Percentiles rank a stretch among this genome's conserved stretches.
phyloP scores from a whole-genome alignment of 2,113 vertebrate species.

The Gadus macrocephalus region DNA sequence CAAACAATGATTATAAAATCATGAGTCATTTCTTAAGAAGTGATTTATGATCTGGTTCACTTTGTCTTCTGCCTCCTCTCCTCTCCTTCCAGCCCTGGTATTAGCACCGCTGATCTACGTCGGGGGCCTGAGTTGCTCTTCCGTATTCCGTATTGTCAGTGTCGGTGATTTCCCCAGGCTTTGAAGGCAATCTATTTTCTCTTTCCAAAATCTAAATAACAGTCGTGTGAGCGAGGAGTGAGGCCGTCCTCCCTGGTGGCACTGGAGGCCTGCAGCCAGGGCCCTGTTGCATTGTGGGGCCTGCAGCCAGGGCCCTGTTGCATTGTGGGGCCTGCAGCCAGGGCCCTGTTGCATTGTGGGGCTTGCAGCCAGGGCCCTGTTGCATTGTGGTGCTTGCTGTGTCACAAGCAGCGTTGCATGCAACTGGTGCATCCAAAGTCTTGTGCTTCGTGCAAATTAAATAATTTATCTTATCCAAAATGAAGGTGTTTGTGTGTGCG shows the following conservation, averaged over 20 bases:
- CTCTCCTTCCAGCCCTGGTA: not conserved
- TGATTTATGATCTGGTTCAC: too few relatives aligned
- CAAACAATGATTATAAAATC: too few relatives aligned
- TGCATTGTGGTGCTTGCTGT: too few relatives aligned
- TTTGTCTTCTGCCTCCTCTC: not conserved
- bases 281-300: too few relatives aligned
- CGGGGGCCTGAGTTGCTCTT: not conserved
- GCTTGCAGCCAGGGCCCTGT: too few relatives aligned
- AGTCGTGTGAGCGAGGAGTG: too few relatives aligned
- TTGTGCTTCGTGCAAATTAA: slow-evolving; percentile 28
- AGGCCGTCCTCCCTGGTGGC: too few relatives aligned
- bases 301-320: too few relatives aligned
- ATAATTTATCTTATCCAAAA: slow-evolving; percentile 15
- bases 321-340: too few relatives aligned
- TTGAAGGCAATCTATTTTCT: not conserved
- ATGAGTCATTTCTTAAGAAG: too few relatives aligned
- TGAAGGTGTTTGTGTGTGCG: slow-evolving; percentile 10
- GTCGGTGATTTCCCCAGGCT: slow-evolving; percentile 5
- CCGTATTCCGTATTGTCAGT: not conserved
- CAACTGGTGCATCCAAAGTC: not conserved
- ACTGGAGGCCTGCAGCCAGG: too few relatives aligned
- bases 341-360: too few relatives aligned
- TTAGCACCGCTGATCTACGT: not conserved
- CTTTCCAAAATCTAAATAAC: slow-evolving; percentile 15
- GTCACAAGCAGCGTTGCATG: slow-evolving; percentile 23